These are phyloP conservation scores for Pycnonotus jocosus DNA, from an alignment of 2,113 vertebrate genomes.

Conservation along the genomic window DNA sequence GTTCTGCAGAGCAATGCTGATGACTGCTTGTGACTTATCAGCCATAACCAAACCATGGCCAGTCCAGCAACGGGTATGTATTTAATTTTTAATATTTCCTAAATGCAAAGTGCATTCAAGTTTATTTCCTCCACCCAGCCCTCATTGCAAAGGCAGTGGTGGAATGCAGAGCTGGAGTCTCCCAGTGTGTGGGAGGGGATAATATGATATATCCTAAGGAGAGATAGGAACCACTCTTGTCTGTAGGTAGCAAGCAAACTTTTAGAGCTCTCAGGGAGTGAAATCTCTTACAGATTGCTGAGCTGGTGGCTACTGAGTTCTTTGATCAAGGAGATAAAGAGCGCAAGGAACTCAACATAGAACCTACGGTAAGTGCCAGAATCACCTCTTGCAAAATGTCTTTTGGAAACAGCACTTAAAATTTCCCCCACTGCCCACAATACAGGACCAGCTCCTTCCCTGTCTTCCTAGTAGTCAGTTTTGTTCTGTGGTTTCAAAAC, in stretches of 20 bases:
- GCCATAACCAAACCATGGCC: constrained; percentile 99
- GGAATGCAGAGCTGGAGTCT: background rate
- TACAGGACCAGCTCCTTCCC: background rate
- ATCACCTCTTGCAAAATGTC: background rate
- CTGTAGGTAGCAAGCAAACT: background rate
- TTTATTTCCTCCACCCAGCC: background rate
- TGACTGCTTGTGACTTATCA: constrained; percentile 97
- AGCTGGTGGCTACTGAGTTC: constrained; percentile 94
- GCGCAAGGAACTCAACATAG: constrained; percentile 90
- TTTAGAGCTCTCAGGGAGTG: background rate
- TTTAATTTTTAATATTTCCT: background rate
- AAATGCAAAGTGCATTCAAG: background rate
- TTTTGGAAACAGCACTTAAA: background rate
- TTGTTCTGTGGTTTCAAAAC: background rate
- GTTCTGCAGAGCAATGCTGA: constrained; percentile 90
- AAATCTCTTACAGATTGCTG: constrained; percentile 83
- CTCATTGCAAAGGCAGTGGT: background rate
- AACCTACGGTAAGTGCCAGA: constrained; percentile 85
- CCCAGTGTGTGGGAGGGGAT: fast-evolving
- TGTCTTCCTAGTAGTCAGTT: background rate
- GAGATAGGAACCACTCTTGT: background rate
- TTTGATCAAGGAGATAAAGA: constrained; percentile 98
- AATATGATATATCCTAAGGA: background rate
- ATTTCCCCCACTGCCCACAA: background rate
- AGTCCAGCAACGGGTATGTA: constrained; percentile 89